Base-by-base conservation (phyloP, 2,888 invertebrate genomes). In the Drosophila anomelani region DNA sequence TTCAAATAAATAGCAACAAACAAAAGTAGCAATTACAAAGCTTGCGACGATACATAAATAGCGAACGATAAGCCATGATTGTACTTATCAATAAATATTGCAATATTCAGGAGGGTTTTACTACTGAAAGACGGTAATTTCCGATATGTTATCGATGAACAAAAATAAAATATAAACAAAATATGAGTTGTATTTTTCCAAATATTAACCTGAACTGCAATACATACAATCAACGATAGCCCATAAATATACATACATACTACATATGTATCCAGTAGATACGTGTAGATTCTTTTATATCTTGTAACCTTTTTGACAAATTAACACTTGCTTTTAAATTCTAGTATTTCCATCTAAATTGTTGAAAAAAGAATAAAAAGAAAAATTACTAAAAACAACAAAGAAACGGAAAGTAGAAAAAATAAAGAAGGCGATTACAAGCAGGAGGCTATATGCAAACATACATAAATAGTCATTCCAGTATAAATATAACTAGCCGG, bases 401-500 rank as follows among this genome's bases (percentile, higher is more conserved):
- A 67, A 68, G 69, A 68, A 68, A 68, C 69, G 26, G 47, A 68
- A 68, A 67, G 67, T 68, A 36, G 39, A 8, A 36, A 34, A 67
- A 39, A 68, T 26, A 46, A 54, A 32, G 15, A 54, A 26, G 12
- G 9, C 8, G 47, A 55, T 46, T n/a, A 46, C 38, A 29, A 32
- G 49, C 34, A 9, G 34, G 20, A 5, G 39, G 17, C 26, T 63
- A 69, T 73, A 68, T 49, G 75, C 32, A 49, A 17, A 34, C 17
- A 29, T 29, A 23, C 26, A n/a, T 49, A 49, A 32, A 49, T 15
- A 68, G 41, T 56, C 47, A 51, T 34, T 51, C 34, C 34, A 26
- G 39, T 47, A 47, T 67, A 66, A 56, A 72, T 60, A 78, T 60
- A 81, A 72, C 59, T 70, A 79, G 71, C 83, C 78, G 77, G 81